Evolutionary conservation across 2,113 vertebrate species (phyloP), one percentile per base, ranked within the genome.

Genomic region (Vidua macroura): DNA sequence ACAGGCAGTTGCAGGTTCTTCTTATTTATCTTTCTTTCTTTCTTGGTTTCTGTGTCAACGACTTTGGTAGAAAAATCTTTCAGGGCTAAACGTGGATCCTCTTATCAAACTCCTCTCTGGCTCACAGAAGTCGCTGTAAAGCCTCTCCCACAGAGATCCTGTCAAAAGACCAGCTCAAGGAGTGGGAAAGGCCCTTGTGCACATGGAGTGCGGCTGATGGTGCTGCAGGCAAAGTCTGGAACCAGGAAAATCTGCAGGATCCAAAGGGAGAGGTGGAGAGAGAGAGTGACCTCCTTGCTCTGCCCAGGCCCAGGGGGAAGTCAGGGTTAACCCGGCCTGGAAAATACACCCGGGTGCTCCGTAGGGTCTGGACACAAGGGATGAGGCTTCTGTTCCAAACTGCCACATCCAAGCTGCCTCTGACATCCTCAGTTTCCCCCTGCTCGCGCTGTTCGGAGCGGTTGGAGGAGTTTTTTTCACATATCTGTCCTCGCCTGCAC

Each of bases 381-480:
- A 33, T 27, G 53, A 39, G n/a, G 21, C 22, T 92, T 48, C 35
- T 44, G 1, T 9, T 27, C 31, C 56, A 21, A 44, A 39, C 1
- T 41, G 13, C 22, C 43, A 27, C 33, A 28, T 33, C 17, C 62
- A 11, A 46, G 48, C 48, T 68, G 43, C 70, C 46, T 69, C 75
- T 52, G 39, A 11, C 20, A 56, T 10, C 13, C 39, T 35, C 30
- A 35, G 17, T 31, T 66, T 23, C 48, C 35, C 30, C 31, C 59
- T 31, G 39, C 55, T 55, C 1, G 2, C 30, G 1, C 33, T 2
- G 0, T 14, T 63, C 31, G 46, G 43, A 89, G 69, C 1, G 0
- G 31, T 1, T 51, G 60, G 70, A 83, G 52, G 23, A 51, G 55
- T 22, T 48, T 86, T 86, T 88, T 51, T 87, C 64, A 17, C 12